A percentile compares a stretch with the other conserved stretches of the same genome.
These are phyloP conservation scores for Spheniscus mendiculus DNA, from an alignment of 2,113 vertebrate species.

Conservation along the genomic window DNA sequence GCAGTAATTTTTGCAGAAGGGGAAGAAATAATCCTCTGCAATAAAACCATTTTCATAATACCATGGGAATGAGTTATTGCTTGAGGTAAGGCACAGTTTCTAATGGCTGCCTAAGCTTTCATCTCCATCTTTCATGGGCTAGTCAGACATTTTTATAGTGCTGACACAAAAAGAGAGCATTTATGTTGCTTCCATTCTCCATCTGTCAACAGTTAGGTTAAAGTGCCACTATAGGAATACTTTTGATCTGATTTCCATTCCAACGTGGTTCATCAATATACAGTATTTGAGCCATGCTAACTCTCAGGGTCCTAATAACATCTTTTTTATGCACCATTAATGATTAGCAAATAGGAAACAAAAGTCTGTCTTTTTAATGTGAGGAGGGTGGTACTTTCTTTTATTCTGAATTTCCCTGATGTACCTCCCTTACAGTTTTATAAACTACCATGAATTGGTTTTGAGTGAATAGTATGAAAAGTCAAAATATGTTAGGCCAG, in stretches of 20 bases:
- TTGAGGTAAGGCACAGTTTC: conserved; percentile 66
- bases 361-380: conserved; percentile 22
- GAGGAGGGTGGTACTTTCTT: conserved; percentile 16
- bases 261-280: background rate
- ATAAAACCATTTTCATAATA: conserved; percentile 80
- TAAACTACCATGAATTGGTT: background rate
- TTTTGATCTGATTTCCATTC: conserved; percentile 75
- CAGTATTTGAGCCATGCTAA: background rate
- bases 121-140: conserved; percentile 78
- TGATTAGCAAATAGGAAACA: conserved; percentile 28
- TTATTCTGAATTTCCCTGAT: background rate
- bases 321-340: conserved; percentile 37
- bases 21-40: conserved; percentile 71
- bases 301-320: conserved; percentile 7
- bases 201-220: conserved; percentile 79
- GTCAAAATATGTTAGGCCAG: background rate
- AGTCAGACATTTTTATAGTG: conserved; percentile 76
- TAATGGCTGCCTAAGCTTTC: conserved; percentile 73
- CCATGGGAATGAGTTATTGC: conserved; percentile 74
- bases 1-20: conserved; percentile 76
- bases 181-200: conserved; percentile 74
- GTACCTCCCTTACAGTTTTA: background rate
- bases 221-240: conserved; percentile 63
- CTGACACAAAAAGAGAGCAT: conserved; percentile 77
- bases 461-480: background rate